Conservation (phyloP, 2,797 vertebrate genomes). For the Sebastes kiyomatsui region DNA sequence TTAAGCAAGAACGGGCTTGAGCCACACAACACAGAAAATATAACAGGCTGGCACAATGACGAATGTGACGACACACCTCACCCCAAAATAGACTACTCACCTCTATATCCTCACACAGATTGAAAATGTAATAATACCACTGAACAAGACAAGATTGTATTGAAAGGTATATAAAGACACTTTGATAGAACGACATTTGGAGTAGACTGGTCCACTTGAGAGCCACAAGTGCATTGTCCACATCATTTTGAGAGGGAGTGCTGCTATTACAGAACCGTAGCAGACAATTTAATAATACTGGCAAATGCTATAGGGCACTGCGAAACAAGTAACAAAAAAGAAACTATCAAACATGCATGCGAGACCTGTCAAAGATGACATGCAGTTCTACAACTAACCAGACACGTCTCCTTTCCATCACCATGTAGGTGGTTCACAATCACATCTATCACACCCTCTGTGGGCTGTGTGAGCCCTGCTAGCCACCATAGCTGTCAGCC, state of each 20-base stretch:
- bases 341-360: not conserved
- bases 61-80: too few relatives aligned
- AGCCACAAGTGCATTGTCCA: not conserved
- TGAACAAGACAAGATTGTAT: not conserved
- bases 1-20: too few relatives aligned
- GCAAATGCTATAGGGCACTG: not conserved
- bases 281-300: not conserved
- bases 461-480: conserved; percentile 43
- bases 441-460: conserved; percentile 58
- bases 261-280: not conserved
- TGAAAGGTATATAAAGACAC: not conserved
- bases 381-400: conserved; percentile 27
- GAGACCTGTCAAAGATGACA: conserved; percentile 34
- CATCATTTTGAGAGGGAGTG: not conserved
- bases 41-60: too few relatives aligned
- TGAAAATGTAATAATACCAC: not conserved
- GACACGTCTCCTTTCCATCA: conserved; percentile 41
- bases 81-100: too few relatives aligned
- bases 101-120: not conserved
- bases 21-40: too few relatives aligned
- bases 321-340: not conserved
- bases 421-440: conserved; percentile 47
- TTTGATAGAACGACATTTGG: not conserved
- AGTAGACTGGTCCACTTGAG: not conserved
- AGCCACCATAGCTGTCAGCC: conserved; percentile 55